phyloP scores from a whole-genome alignment of 2,113 vertebrate genomes.

The Plectropomus leopardus region DNA sequence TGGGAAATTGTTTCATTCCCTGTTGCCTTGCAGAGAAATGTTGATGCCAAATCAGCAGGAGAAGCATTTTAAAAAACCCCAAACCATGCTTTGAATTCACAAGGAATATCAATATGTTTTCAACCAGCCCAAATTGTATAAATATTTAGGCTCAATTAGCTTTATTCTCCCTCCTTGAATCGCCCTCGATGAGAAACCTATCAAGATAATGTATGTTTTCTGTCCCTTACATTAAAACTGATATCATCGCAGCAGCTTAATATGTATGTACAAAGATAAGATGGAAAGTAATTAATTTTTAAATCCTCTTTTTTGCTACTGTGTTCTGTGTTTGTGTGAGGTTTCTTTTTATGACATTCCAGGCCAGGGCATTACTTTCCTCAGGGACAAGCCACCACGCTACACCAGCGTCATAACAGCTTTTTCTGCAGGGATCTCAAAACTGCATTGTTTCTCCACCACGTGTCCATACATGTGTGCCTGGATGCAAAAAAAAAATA shows the following conservation, averaged over 20 bases:
- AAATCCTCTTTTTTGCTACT: conserved; percentile 37
- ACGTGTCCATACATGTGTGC: background rate
- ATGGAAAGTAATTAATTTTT: conserved; percentile 66
- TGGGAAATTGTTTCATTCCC: conserved; percentile 33
- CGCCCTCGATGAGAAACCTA: conserved; percentile 26
- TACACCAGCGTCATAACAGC: conserved; percentile 17
- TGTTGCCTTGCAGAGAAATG: background rate
- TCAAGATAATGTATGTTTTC: conserved; percentile 24
- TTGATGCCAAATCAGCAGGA: conserved; percentile 8
- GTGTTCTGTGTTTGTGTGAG: conserved; percentile 15
- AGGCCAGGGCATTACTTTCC: conserved; percentile 51
- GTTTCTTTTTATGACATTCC: conserved; percentile 56
- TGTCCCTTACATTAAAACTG: conserved; percentile 19
- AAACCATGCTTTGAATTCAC: background rate
- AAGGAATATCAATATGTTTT: conserved; percentile 17
- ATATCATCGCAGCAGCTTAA: conserved; percentile 53
- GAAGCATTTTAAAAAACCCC: background rate
- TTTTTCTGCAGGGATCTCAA: conserved; percentile 26
- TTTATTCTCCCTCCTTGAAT: conserved; percentile 40
- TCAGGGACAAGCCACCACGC: conserved; percentile 50
- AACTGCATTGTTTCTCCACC: background rate
- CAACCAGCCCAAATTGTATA: background rate
- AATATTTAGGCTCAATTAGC: conserved; percentile 12
- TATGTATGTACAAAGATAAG: conserved; percentile 64
- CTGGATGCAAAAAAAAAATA: background rate